Conservation (phyloP, 2,113 vertebrate species). For the Pelvicachromis taeniatus region DNA sequence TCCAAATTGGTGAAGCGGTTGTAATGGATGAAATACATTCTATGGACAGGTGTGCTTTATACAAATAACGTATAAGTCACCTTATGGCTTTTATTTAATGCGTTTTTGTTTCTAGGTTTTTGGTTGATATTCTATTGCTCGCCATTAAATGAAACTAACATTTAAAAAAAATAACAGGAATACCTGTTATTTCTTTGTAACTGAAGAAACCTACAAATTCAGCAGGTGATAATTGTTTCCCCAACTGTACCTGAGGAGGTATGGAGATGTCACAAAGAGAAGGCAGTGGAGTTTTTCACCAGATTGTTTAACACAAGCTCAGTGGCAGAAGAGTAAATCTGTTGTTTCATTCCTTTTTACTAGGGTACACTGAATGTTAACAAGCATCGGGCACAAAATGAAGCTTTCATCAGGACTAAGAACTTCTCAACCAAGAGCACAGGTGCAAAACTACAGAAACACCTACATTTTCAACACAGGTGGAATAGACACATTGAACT, state of each 20-base stretch:
- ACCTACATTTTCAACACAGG: not conserved
- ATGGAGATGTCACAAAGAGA: not conserved
- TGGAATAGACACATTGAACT: not conserved
- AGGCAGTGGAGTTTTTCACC: not conserved
- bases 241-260: not conserved
- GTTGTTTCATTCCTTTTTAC: not conserved
- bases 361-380: slow-evolving; percentile 88
- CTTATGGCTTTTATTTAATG: not conserved
- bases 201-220: not conserved
- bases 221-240: not conserved
- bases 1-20: not conserved
- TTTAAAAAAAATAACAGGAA: not conserved
- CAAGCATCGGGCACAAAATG: slow-evolving; percentile 85
- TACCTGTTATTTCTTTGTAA: not conserved
- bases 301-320: not conserved
- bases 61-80: not conserved
- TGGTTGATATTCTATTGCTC: not conserved
- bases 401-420: slow-evolving; percentile 83
- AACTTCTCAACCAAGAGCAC: slow-evolving; percentile 78
- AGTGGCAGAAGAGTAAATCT: not conserved
- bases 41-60: too few relatives aligned
- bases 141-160: not conserved
- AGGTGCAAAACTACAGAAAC: slow-evolving; percentile 65
- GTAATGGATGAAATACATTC: not conserved
- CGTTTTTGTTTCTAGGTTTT: not conserved